A percentile compares a stretch with the other conserved stretches of the same genome.
Conservation (phyloP, 2,888 invertebrate genomes). For the Stictocephala bisonia region DNA sequence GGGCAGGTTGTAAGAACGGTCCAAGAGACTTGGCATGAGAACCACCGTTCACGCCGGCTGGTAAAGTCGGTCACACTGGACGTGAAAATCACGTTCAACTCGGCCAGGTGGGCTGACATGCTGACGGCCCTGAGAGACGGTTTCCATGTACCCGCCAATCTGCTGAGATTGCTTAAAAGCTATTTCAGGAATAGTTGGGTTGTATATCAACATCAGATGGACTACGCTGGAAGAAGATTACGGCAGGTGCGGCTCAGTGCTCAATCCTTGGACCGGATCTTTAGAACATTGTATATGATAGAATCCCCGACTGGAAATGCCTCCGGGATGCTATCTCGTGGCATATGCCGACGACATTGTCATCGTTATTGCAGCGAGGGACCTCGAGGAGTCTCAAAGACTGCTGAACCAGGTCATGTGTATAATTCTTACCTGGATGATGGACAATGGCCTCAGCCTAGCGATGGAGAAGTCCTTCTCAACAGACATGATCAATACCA, state of each 20-base stretch:
- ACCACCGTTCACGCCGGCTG: not conserved
- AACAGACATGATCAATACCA: conserved; percentile 45
- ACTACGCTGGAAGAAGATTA: conserved; percentile 36
- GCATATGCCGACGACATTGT: conserved; percentile 52
- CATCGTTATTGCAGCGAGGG: conserved; percentile 49
- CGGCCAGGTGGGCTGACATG: not conserved
- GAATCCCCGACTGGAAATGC: conserved; percentile 47
- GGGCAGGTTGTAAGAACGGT: not conserved
- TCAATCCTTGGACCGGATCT: conserved; percentile 52
- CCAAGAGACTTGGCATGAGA: not conserved
- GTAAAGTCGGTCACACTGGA: not conserved
- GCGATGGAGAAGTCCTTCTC: conserved; percentile 54
- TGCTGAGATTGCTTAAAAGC: conserved; percentile 48
- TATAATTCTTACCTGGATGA: conserved; percentile 45
- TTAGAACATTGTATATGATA: conserved; percentile 55
- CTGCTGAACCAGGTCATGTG: conserved; percentile 6
- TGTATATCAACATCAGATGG: conserved; percentile 46
- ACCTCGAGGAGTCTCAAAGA: conserved; percentile 22
- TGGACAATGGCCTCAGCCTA: conserved; percentile 49
- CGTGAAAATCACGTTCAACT: not conserved
- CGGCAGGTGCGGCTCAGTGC: conserved; percentile 53
- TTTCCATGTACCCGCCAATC: conserved; percentile 44
- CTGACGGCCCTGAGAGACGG: not conserved
- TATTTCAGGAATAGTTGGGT: conserved; percentile 51
- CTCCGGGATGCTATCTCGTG: conserved; percentile 44